These are phyloP conservation scores for Drosophila oshimai DNA, from an alignment of 1,140 invertebrate species.

Conservation along the genomic window DNA sequence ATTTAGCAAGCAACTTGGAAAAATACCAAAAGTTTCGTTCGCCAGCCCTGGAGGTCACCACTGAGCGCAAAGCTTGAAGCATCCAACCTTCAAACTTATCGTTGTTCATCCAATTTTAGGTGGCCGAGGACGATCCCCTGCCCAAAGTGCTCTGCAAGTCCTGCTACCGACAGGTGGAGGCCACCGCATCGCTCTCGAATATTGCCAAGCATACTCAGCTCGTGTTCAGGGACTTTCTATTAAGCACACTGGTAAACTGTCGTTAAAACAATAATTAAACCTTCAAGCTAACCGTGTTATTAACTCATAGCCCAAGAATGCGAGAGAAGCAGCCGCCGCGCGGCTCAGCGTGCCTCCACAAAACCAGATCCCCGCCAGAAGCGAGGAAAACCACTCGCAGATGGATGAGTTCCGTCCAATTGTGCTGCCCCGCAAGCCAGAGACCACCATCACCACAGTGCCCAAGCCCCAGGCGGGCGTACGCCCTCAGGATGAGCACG, in stretches of 20 bases:
- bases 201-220: slow-evolving; percentile 76
- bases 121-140: slow-evolving; percentile 65
- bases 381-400: not conserved
- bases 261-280: too few species aligned
- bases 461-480: not conserved
- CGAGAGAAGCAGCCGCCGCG: slow-evolving; percentile 31
- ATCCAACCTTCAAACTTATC: too few species aligned
- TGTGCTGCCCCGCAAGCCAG: slow-evolving; percentile 25
- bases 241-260: slow-evolving; percentile 67
- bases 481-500: not conserved
- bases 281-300: not conserved
- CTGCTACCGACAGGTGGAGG: slow-evolving; percentile 77
- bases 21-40: slow-evolving; percentile 7
- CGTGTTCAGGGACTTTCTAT: slow-evolving; percentile 69
- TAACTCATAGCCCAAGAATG: slow-evolving; percentile 51
- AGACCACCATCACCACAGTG: slow-evolving; percentile 24
- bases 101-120: slow-evolving; percentile 21
- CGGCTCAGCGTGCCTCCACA: not conserved
- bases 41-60: slow-evolving; percentile 7
- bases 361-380: not conserved
- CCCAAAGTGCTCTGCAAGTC: slow-evolving; percentile 77
- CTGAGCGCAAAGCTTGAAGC: not conserved
- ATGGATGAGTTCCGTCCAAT: slow-evolving; percentile 55
- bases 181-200: slow-evolving; percentile 73
- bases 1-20: not conserved